Base-by-base conservation (phyloP, 1,140 invertebrate species). In the Lepidurus couesii region DNA sequence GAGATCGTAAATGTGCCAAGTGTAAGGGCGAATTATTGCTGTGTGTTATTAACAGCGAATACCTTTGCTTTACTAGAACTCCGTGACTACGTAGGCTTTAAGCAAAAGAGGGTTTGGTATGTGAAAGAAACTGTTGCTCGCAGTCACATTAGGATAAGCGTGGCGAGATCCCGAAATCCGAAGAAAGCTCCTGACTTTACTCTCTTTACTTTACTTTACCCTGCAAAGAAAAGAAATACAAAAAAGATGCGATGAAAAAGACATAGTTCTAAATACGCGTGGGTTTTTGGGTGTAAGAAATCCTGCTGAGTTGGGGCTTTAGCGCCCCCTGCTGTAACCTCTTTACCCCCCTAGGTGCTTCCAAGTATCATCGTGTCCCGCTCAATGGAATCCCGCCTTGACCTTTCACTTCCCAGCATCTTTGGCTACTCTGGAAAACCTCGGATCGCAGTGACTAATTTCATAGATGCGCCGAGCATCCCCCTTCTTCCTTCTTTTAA, bases 271-370 rank as follows among this genome's bases (percentile, higher is more conserved):
- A 21, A 65, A 65, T 21, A 65, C 13, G 53, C 53, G 7, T 65
- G 1, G 6, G 53, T 7, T 13, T 13, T 16, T 11, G 53, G 53
- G 53, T 21, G 9, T 16, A 65, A 13, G 53, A 65, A 65, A 65
- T 65, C n/a, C 53, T 65, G 53, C 53, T 21, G 21, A 9, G 53
- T 65, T 21, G 1, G 53, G 53, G 21, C 6, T 65, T 7, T 21
- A 65, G 53, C 16, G 4, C 16, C 53, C 53, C 53, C 53, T 16
- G 53, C 53, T 65, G 53, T 65, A 65, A 65, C 53, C 53, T 65
- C 53, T 65, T 65, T 65, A 65, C 53, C 53, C 16, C 53, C 53
- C 53, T 65, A 65, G 53, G 53, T 47, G 45, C 53, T 65, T 65
- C 53, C 53, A 65, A 65, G 53, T 9, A 65, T 65, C 53, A 65